phyloP scores from a whole-genome alignment of 1,140 invertebrate genomes.

The Mizuhopecten yessoensis region DNA sequence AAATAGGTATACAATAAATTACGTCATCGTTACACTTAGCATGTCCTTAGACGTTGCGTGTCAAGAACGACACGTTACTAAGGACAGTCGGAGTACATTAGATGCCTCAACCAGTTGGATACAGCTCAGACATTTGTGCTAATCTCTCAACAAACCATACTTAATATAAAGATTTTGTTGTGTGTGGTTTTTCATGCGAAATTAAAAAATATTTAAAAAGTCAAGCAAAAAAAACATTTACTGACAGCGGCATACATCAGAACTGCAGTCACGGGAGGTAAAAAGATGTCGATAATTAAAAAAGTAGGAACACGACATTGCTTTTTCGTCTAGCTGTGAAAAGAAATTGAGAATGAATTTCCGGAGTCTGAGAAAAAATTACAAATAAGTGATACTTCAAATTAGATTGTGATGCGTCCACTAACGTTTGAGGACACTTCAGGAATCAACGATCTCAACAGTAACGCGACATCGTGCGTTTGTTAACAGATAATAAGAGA shows the following conservation, averaged over 20 bases:
- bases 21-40: too few species aligned
- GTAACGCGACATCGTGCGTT: background rate
- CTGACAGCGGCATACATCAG: background rate
- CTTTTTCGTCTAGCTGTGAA: conserved; percentile 1
- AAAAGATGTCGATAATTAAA: background rate
- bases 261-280: background rate
- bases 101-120: too few species aligned
- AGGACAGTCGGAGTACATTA: too few species aligned
- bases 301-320: background rate
- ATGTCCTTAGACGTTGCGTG: too few species aligned
- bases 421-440: background rate
- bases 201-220: too few species aligned
- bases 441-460: background rate
- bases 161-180: too few species aligned
- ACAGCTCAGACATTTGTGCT: too few species aligned
- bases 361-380: background rate
- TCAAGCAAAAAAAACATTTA: background rate
- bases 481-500: background rate
- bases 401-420: background rate
- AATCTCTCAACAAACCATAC: too few species aligned
- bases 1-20: too few species aligned
- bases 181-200: too few species aligned
- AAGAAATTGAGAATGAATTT: background rate
- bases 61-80: too few species aligned
- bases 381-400: background rate